A percentile compares a stretch with the other conserved stretches of the same genome.
Evolutionary conservation across 1,140 invertebrate genomes (phyloP).

Genomic region (Pseudomyrmex flavicornis): DNA sequence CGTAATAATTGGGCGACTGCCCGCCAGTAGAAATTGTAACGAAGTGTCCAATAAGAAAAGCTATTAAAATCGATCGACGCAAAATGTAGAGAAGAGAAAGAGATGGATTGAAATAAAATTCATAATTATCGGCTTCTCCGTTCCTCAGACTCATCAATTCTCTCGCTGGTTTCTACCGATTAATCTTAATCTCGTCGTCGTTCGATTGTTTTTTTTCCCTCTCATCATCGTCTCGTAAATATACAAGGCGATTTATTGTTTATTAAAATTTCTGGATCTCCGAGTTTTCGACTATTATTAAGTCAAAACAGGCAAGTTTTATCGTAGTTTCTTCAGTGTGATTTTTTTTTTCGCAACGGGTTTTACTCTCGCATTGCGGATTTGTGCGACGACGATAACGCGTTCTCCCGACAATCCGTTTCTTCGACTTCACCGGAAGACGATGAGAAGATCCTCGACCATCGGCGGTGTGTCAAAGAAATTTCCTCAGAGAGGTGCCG

Average conservation of each 20-base stretch:
- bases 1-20: conserved; percentile 66
- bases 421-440: conserved; percentile 5
- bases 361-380: no score
- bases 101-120: conserved; percentile 29
- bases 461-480: not conserved
- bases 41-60: conserved; percentile 58
- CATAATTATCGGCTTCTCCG: conserved; percentile 34
- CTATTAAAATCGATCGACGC: conserved; percentile 53
- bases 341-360: no score
- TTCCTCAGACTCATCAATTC: conserved; percentile 34
- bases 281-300: no score
- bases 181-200: conserved; percentile 44
- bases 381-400: not conserved
- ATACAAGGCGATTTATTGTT: no score
- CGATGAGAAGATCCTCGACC: conserved; percentile 7
- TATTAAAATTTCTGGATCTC: no score
- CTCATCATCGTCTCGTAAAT: no score
- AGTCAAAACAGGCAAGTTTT: no score
- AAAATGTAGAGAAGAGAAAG: conserved; percentile 29
- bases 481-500: conserved; percentile 1
- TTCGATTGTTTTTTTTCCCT: not conserved
- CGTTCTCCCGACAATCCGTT: not conserved
- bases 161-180: conserved; percentile 28
- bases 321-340: no score
- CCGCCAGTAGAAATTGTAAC: conserved; percentile 65